Percentiles rank a stretch among this genome's conserved stretches.
These are phyloP conservation scores for Acanthosepion pharaonis DNA, from an alignment of 2,888 invertebrate genomes.

Conservation along the genomic window DNA sequence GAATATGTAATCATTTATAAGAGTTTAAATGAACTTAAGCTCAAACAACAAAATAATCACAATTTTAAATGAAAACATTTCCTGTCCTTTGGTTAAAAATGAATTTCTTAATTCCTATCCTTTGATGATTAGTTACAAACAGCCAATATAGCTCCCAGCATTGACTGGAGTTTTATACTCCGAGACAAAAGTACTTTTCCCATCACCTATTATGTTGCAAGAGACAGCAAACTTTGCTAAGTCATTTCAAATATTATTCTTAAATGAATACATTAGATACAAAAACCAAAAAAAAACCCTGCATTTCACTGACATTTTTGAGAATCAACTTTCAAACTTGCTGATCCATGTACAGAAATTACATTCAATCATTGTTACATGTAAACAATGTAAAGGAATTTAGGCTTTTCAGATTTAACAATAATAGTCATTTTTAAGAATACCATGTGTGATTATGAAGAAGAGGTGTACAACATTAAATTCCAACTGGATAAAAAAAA, in stretches of 20 bases:
- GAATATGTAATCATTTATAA: too few species aligned
- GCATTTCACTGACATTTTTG: background rate
- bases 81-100: background rate
- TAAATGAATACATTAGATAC: background rate
- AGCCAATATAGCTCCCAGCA: background rate
- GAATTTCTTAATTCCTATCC: background rate
- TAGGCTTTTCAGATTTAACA: too few species aligned
- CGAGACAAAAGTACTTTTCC: too few species aligned
- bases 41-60: background rate
- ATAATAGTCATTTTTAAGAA: too few species aligned
- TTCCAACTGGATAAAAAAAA: too few species aligned
- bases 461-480: too few species aligned
- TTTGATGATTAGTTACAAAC: background rate
- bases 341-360: too few species aligned
- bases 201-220: background rate
- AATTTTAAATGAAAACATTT: conserved; percentile 12
- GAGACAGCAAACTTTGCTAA: background rate
- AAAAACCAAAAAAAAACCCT: background rate
- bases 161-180: background rate
- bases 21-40: too few species aligned
- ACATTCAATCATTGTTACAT: too few species aligned
- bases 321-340: too few species aligned
- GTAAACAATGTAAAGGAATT: too few species aligned
- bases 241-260: background rate
- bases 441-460: too few species aligned